Evolutionary conservation across 2,113 vertebrate species (phyloP), one percentile per base, ranked within the genome.

Genomic region (Porphyrio hochstetteri): DNA sequence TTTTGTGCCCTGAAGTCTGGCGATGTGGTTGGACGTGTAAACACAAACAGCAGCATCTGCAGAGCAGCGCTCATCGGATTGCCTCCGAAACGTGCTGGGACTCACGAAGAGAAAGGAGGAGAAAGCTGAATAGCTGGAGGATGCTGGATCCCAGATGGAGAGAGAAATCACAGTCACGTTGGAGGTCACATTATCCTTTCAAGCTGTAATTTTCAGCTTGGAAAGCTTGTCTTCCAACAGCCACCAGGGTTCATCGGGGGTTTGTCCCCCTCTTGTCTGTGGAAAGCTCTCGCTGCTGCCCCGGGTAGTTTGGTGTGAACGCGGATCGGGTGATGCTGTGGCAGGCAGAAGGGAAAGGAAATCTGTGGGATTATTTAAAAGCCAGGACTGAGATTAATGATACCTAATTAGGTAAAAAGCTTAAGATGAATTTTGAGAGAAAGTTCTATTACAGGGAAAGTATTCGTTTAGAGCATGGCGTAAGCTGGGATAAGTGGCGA

Each of bases 11-110:
- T 10, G 6, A 15, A 6, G 52, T 13, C 38, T 0, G 1, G 63
- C 3, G 1, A 0, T 0, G 6, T 13, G 0, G 1, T 33, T 0
- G 2, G 16, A n/a, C 0, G 1, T 38, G 83, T 40, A 7, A 55
- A 0, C 0, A 4, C 3, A 5, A 44, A 4, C 2, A 0, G 24
- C 25, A 0, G 1, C 57, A 9, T 15, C 61, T 0, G 0, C 67
- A 13, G 67, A 42, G 64, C 64, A 15, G 48, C 6, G 5, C 40
- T 61, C 48, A 1, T 12, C 50, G 3, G 25, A 8, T 52, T 1
- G 2, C 35, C 38, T 40, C 79, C 0, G 0, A 21, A 65, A 48
- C 0, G 0, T 20, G 60, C 7, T 0, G 0, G 48, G n/a, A 13
- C 44, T 69, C 36, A 5, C 0, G 0, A 3, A 16, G 52, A 55